These are phyloP conservation scores for Corythoichthys haematopterus DNA, from an alignment of 2,113 vertebrate species.

Conservation along the genomic window DNA sequence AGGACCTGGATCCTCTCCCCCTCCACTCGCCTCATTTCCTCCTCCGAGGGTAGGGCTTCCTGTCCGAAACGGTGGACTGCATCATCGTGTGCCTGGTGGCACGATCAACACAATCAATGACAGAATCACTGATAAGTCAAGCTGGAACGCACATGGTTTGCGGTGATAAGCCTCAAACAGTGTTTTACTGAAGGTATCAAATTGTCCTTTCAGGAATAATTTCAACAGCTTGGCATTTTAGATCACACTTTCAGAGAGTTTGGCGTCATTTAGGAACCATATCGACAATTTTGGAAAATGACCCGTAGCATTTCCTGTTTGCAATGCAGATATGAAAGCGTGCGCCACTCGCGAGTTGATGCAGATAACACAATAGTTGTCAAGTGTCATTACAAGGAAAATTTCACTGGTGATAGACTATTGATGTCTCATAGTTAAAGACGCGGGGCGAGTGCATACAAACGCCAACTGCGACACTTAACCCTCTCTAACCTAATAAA, in stretches of 20 bases:
- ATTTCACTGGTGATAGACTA: background rate
- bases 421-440: background rate
- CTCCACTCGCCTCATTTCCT: constrained; percentile 80
- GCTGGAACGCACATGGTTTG: background rate
- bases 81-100: constrained; percentile 71
- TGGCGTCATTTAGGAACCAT: too few relatives aligned
- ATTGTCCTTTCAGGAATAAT: background rate
- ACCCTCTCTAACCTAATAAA: constrained; percentile 56
- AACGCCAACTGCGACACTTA: constrained; percentile 38
- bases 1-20: constrained; percentile 83
- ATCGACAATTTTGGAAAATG: constrained; percentile 1
- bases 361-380: background rate
- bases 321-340: background rate
- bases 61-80: constrained; percentile 44
- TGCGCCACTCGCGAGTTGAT: background rate
- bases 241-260: too few relatives aligned
- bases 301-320: constrained; percentile 8
- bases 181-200: background rate
- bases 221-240: background rate
- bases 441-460: constrained; percentile 3
- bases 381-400: background rate
- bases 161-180: background rate
- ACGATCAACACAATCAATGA: constrained; percentile 9
- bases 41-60: constrained; percentile 66
- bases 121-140: background rate